Evolutionary conservation across 2,113 vertebrate genomes (phyloP), one percentile per base, ranked within the genome.

Genomic region (Hiodon tergisus): DNA sequence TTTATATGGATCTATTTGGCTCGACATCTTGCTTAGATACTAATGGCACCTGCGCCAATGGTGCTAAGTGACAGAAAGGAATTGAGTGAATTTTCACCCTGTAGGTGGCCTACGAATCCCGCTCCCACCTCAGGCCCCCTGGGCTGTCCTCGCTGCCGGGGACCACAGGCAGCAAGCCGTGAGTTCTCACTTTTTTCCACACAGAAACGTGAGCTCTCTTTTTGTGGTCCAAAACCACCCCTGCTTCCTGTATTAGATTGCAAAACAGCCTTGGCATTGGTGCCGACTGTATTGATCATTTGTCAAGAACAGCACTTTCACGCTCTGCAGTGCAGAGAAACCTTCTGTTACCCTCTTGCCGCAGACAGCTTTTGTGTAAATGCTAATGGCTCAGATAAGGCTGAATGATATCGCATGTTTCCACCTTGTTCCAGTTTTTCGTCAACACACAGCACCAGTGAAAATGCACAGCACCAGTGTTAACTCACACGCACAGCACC

Each of bases 161-260:
- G 11, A 75, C 92, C 46, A 86, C 94, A 0, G 93, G 91, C 46
- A 93, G 92, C 51, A 97, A 97, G 72, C 93, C 93, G 94, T 98
- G 83, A 95, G 94, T 94, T 60, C 9, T 53, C 4, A 10, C 50
- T 10, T 17, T 46, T 57, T 50, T n/a, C 16, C 47, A 53, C 52
- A 58, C 50, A 60, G 55, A n/a, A 55, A 74, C 13, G 31, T 8
- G 2, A 8, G n/a, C 11, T 65, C 61, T 54, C 4, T 13, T 52
- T 48, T 9, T 6, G 17, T 5, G 11, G 14, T 54, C 51, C 57
- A 4, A 31, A 31, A 31, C 68, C 81, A 83, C 77, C 76, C 52
- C 63, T 13, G 2, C 68, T 70, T 74, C 77, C 50, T 9, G 10
- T 48, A 51, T 13, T 79, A 73, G 61, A 75, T 31, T 59, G 57